Conservation (phyloP, 1,140 invertebrate species). For the Hydropsyche tenuis region DNA sequence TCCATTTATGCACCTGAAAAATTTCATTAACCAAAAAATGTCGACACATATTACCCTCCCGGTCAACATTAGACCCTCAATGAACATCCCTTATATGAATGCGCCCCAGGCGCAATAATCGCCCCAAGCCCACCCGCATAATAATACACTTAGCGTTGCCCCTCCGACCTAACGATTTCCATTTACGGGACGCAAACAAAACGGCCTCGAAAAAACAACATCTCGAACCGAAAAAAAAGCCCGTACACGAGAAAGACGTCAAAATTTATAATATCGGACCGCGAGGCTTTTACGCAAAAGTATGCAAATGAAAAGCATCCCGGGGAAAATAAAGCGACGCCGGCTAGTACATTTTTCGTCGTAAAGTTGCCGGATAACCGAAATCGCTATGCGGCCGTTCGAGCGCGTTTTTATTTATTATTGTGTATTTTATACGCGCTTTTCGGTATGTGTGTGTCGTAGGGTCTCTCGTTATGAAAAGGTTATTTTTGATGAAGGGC, state of each 20-base stretch:
- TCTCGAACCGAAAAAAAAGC: not conserved
- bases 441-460: no score
- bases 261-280: slow-evolving; percentile 26
- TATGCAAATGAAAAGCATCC: slow-evolving; percentile 23
- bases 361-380: not conserved
- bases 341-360: not conserved
- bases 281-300: slow-evolving; percentile 4
- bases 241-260: not conserved
- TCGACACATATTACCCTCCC: not conserved
- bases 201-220: slow-evolving; percentile 2
- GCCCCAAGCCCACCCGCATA: slow-evolving; percentile 18
- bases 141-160: slow-evolving; percentile 28
- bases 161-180: slow-evolving; percentile 7
- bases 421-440: no score
- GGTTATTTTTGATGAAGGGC: no score
- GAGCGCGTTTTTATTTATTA: not conserved
- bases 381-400: not conserved
- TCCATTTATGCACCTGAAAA: no score
- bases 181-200: slow-evolving; percentile 27
- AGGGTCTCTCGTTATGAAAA: no score
- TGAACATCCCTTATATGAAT: slow-evolving; percentile 4
- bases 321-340: not conserved
- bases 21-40: no score
- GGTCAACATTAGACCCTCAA: not conserved
- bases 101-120: slow-evolving; percentile 15